Evolutionary conservation across 2,113 vertebrate species (phyloP).

Genomic region (Centropus unirufus): DNA sequence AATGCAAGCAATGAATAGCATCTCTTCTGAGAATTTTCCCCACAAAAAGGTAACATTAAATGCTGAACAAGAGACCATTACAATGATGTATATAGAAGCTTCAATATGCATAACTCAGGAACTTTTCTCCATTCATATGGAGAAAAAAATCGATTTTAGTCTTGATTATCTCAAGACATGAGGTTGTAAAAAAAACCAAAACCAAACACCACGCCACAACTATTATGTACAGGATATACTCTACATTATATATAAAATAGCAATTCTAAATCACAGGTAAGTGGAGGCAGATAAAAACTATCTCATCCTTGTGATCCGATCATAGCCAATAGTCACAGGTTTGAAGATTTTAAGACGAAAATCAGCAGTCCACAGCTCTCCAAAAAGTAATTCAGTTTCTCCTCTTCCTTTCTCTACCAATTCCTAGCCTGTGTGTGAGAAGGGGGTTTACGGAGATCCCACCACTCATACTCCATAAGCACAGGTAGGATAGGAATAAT

Average conservation of each 20-base stretch:
- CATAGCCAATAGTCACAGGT: neutral
- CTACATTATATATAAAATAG: neutral
- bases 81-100: neutral
- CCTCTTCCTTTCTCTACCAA: neutral
- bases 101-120: neutral
- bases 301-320: neutral
- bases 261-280: neutral
- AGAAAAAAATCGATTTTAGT: neutral
- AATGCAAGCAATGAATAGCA: neutral
- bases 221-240: neutral
- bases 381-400: neutral
- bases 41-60: neutral
- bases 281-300: neutral
- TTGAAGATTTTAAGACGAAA: slow-evolving; percentile 13
- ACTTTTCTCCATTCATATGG: neutral
- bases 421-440: neutral
- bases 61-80: neutral
- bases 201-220: neutral
- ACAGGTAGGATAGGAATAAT: neutral
- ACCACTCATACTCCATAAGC: neutral
- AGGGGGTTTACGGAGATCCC: neutral
- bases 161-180: neutral
- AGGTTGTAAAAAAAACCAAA: neutral
- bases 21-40: neutral
- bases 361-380: neutral